Percentiles rank a stretch among this genome's conserved stretches.
Conservation (phyloP, 2,797 vertebrate genomes). For the Psittacula derbiana region DNA sequence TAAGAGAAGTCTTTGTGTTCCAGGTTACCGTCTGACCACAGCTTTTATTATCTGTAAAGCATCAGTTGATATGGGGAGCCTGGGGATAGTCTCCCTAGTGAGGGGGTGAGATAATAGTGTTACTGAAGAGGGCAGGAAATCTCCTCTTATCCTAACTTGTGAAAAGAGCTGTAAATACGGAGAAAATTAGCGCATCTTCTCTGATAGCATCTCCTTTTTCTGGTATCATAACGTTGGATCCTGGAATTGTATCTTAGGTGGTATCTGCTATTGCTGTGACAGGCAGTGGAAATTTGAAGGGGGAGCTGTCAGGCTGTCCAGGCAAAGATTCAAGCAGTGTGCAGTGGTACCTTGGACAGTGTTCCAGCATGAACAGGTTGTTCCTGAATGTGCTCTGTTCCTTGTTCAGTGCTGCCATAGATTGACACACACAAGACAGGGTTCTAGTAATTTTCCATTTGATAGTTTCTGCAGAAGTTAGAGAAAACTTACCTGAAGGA, state of each 20-base stretch:
- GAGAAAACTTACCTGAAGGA: background rate
- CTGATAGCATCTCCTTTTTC: background rate
- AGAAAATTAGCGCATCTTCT: background rate
- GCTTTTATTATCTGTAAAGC: background rate
- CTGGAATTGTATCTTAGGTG: background rate
- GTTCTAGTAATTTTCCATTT: background rate
- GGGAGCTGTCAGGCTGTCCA: background rate
- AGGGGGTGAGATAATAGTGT: background rate
- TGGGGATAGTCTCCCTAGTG: background rate
- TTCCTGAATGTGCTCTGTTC: background rate
- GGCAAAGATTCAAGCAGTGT: background rate
- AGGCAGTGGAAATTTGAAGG: background rate
- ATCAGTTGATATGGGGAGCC: background rate
- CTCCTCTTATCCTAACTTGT: background rate
- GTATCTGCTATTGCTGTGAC: background rate
- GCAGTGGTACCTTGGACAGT: background rate
- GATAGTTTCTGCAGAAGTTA: background rate
- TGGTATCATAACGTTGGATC: background rate
- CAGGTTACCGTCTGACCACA: background rate
- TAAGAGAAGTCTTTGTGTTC: background rate
- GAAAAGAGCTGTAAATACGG: background rate
- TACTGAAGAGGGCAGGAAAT: background rate
- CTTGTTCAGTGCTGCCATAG: background rate
- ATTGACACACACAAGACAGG: background rate
- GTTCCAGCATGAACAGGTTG: background rate